Evolutionary conservation across 1,140 invertebrate species (phyloP).

Genomic region (Sitodiplosis mosellana): DNA sequence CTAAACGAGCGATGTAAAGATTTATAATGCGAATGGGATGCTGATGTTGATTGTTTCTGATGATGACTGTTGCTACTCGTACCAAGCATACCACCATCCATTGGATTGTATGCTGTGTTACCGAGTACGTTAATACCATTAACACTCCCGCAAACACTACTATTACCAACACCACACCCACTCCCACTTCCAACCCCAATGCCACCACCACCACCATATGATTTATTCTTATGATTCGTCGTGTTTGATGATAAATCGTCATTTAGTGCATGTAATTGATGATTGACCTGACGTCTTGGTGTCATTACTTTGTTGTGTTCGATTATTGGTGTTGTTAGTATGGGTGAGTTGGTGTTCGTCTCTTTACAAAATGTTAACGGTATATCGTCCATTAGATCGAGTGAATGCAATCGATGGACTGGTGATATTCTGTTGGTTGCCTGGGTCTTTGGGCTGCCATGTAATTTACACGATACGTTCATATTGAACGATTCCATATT

Average conservation of each 20-base stretch:
- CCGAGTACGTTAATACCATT: no score
- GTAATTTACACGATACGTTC: conserved; percentile 12
- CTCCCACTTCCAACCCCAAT: no score
- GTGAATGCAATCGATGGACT: conserved; percentile 16
- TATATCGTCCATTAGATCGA: conserved; percentile 21
- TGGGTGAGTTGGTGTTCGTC: conserved; percentile 17
- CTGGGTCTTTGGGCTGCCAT: conserved; percentile 21
- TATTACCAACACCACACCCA: no score
- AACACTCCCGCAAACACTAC: no score
- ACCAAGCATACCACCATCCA: no score
- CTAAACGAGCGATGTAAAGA: conserved; percentile 8
- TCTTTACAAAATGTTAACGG: conserved; percentile 18
- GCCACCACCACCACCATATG: conserved; percentile 1
- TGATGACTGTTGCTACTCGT: conserved; percentile 4
- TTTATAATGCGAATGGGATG: conserved; percentile 14
- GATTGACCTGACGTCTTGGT: conserved; percentile 2
- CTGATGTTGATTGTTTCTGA: conserved; percentile 21
- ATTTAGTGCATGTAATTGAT: conserved; percentile 1
- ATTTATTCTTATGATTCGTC: conserved; percentile 7
- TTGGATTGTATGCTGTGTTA: no score
- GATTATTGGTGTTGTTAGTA: conserved; percentile 22
- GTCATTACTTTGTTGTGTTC: conserved; percentile 16
- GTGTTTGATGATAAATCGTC: conserved; percentile 10
- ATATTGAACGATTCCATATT: conserved; percentile 5
- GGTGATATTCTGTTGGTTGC: conserved; percentile 23